A percentile compares a stretch with the other conserved stretches of the same genome.
Evolutionary conservation across 2,888 invertebrate species (phyloP).

Genomic region (Philereme vetulata): DNA sequence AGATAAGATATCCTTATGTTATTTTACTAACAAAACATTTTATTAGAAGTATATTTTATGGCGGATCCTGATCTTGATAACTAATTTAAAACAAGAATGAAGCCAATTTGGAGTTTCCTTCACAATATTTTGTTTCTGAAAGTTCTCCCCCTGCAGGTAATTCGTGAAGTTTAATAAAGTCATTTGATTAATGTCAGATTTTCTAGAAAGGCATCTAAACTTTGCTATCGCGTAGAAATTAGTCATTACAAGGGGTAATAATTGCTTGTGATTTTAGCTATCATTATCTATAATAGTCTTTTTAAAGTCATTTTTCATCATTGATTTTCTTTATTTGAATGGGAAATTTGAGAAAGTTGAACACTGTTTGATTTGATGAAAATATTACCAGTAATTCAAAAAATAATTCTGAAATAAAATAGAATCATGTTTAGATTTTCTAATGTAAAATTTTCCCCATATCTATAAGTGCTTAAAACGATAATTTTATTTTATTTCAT

Average conservation of each 20-base stretch:
- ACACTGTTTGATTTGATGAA: too few species aligned
- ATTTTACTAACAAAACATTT: conserved; percentile 22
- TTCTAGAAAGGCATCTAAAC: conserved; percentile 36
- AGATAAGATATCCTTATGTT: conserved; percentile 7
- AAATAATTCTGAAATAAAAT: too few species aligned
- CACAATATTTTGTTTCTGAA: conserved; percentile 49
- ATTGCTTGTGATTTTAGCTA: conserved; percentile 27
- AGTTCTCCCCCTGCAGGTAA: conserved; percentile 47
- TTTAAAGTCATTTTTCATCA: conserved; percentile 1
- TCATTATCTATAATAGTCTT: conserved; percentile 9
- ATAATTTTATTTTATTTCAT: too few species aligned
- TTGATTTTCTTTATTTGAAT: background rate
- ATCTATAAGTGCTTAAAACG: too few species aligned
- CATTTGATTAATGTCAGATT: conserved; percentile 49
- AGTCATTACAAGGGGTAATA: conserved; percentile 32
- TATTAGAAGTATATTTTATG: conserved; percentile 24
- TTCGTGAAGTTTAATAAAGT: conserved; percentile 47
- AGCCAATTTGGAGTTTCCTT: conserved; percentile 43
- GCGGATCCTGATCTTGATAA: conserved; percentile 35
- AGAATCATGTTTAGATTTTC: too few species aligned
- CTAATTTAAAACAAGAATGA: conserved; percentile 46
- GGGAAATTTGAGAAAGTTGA: too few species aligned
- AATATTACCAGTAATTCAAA: too few species aligned
- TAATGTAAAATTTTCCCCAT: too few species aligned
- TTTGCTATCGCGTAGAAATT: conserved; percentile 39